phyloP scores from a whole-genome alignment of 2,888 invertebrate species.

The Brenthis daphne region DNA sequence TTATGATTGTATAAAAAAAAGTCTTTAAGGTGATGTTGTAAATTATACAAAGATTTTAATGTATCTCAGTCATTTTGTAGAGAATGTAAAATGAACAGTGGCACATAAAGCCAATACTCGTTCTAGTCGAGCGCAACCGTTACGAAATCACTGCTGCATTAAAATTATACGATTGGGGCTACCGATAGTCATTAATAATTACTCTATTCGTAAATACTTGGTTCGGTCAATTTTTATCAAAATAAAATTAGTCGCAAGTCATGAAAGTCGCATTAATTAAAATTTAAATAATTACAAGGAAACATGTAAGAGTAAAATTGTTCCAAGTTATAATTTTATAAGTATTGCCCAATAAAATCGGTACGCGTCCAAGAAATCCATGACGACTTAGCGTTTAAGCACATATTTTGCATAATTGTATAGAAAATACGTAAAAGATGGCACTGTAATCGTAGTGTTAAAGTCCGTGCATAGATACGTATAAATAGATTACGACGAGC shows the following conservation, averaged over 20 bases:
- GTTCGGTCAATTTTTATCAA: neutral
- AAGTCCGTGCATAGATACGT: slow-evolving; percentile 77
- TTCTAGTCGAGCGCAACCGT: slow-evolving; percentile 80
- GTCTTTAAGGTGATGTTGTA: neutral
- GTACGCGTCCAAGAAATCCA: neutral
- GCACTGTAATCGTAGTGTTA: slow-evolving; percentile 63
- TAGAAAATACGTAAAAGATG: slow-evolving; percentile 42
- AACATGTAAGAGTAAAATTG: no score
- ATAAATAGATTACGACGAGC: slow-evolving; percentile 81
- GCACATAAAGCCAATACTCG: slow-evolving; percentile 74
- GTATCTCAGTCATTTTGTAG: slow-evolving; percentile 36
- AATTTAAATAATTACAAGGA: no score
- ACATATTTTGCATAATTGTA: slow-evolving; percentile 36
- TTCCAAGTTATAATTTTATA: no score
- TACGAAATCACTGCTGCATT: slow-evolving; percentile 80
- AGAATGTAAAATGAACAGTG: slow-evolving; percentile 65
- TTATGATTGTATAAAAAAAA: no score
- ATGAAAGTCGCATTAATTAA: no score
- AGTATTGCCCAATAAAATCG: no score
- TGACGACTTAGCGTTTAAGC: slow-evolving; percentile 5
- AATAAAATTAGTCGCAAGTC: no score
- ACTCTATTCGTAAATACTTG: slow-evolving; percentile 20
- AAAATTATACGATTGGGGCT: slow-evolving; percentile 54
- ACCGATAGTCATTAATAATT: slow-evolving; percentile 35
- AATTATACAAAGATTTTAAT: slow-evolving; percentile 16